Base-by-base conservation (phyloP, 1,140 invertebrate species). In the Danaus melanippus region DNA sequence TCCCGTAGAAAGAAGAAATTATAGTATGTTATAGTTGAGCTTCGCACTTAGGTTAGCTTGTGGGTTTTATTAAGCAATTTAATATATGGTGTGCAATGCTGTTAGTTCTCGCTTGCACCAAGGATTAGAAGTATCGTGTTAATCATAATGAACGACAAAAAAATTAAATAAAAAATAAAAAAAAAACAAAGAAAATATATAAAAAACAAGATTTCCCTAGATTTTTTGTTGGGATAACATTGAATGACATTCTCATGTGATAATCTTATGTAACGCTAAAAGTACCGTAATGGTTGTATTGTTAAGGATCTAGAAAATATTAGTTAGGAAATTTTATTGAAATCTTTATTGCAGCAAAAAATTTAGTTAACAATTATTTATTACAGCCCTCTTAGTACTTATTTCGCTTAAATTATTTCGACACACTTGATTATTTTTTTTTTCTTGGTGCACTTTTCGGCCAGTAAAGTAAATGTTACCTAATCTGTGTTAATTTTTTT, bases 1-100 rank as follows among this genome's bases (percentile, higher is more conserved):
- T 78, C 79, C 32, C 83, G 81, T 62, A 82, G 69, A 51, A 86
- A 83, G 77, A 84, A 80, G 61, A 84, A 84, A 61, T 84, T 82
- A 78, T 69, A 56, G 49, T 8, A 64, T 73, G 67, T 79, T 72
- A 49, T 48, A 58, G 57, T 58, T 53, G 56, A 64, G 53, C 58
- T 69, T 58, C 48, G 47, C 49, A 43, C 46, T 47, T 41, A 53
- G 46, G 53, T 52, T 57, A 44, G 48, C 46, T 72, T 69, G 70
- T 69, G 60, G 59, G 46, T 42, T 68, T 69, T 74, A 64, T 66
- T 68, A 71, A 68, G 63, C 66, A 60, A 50, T 56, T 47, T 55
- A 61, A 51, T 52, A 40, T 62, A 44, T 50, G 42, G 45, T 64
- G 32, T 48, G 59, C 53, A 59, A 53, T 46, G 40, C 56, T 67